Evolutionary conservation across 1,140 invertebrate genomes (phyloP).

Genomic region (Diabrotica undecimpunctata): DNA sequence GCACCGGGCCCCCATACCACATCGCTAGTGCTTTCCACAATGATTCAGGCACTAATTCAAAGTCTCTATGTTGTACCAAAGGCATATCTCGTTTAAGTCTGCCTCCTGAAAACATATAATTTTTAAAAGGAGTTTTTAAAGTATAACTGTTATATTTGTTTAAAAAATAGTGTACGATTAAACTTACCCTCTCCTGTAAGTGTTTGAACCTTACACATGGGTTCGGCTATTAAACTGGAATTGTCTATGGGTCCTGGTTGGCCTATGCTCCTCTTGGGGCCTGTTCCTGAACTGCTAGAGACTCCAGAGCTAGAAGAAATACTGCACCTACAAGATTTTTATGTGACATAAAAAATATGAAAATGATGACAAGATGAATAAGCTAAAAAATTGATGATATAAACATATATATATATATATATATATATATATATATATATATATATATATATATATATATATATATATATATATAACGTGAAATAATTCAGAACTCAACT

Average conservation of each 20-base stretch:
- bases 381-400: too few relatives aligned
- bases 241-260: conserved; percentile 78
- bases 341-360: not conserved
- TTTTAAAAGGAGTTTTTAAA: not conserved
- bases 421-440: too few relatives aligned
- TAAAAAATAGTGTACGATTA: not conserved
- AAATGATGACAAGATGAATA: too few relatives aligned
- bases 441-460: too few relatives aligned
- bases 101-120: conserved; percentile 51
- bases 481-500: too few relatives aligned
- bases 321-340: conserved; percentile 46
- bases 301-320: conserved; percentile 59
- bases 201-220: conserved; percentile 61
- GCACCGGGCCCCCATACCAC: conserved; percentile 81
- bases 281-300: conserved; percentile 47
- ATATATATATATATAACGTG: too few relatives aligned
- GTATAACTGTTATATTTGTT: too few relatives aligned
- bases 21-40: conserved; percentile 79
- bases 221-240: conserved; percentile 59
- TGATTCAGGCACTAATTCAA: conserved; percentile 77
- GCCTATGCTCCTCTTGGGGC: conserved; percentile 43
- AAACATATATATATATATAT: too few relatives aligned
- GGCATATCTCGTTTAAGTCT: conserved; percentile 67
- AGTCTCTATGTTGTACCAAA: conserved; percentile 71
- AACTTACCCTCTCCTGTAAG: conserved; percentile 74